Conservation (phyloP, 1,140 invertebrate genomes). For the Leptinotarsa texana region DNA sequence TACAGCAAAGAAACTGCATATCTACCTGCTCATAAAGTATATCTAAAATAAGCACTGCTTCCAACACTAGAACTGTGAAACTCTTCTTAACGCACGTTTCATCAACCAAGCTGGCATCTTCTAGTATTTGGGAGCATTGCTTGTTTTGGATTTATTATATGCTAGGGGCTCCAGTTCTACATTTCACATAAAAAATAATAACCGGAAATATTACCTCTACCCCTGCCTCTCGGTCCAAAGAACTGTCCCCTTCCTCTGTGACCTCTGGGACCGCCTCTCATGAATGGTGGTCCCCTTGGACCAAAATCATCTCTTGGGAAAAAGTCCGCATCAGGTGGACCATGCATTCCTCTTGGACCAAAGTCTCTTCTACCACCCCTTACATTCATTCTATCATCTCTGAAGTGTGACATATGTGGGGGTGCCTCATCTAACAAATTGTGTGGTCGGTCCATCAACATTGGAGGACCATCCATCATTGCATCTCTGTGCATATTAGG, state of each 20-base stretch:
- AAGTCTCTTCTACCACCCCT: slow-evolving; percentile 33
- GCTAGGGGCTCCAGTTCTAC: too few relatives aligned
- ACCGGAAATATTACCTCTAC: slow-evolving; percentile 20
- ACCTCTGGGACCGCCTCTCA: slow-evolving; percentile 51
- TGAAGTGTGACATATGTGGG: slow-evolving; percentile 12
- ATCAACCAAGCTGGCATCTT: too few relatives aligned
- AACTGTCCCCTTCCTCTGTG: slow-evolving; percentile 59
- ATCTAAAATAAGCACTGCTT: too few relatives aligned
- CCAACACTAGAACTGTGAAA: too few relatives aligned
- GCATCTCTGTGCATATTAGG: slow-evolving; percentile 13
- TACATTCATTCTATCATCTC: slow-evolving; percentile 30
- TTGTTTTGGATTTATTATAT: too few relatives aligned
- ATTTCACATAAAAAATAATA: too few relatives aligned
- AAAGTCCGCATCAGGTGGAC: slow-evolving; percentile 29
- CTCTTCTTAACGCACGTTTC: too few relatives aligned
- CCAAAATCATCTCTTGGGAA: slow-evolving; percentile 32
- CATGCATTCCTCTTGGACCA: slow-evolving; percentile 17
- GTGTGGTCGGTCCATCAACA: slow-evolving; percentile 13
- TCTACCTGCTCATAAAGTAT: too few relatives aligned
- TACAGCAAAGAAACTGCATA: too few relatives aligned
- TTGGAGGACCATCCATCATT: slow-evolving; percentile 16
- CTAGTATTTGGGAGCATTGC: too few relatives aligned
- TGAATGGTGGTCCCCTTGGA: slow-evolving; percentile 39
- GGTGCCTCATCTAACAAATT: slow-evolving; percentile 23
- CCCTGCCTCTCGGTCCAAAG: slow-evolving; percentile 29